Evolutionary conservation across 2,797 vertebrate genomes (phyloP), one percentile per base, ranked within the genome.

Genomic region (Cuculus canorus): DNA sequence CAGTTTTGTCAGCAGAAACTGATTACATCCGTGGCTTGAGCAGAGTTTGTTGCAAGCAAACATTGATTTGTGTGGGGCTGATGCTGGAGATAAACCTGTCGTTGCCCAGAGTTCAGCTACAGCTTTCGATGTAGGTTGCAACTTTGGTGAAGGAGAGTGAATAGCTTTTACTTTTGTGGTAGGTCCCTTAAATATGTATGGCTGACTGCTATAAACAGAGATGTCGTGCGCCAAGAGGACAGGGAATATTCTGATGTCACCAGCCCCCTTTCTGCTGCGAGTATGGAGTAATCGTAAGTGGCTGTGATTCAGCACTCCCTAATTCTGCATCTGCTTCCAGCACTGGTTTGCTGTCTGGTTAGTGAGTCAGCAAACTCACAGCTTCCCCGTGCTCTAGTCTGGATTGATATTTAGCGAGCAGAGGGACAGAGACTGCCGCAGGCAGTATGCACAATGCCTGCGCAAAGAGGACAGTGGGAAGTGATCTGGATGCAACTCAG

Each of bases 341-440:
- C 1, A 2, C 76, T 81, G 57, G 53, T 95, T 96, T 90, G 23
- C 85, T 76, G 23, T 24, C 77, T 88, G 77, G 76, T 88, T 78
- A 76, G 77, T 92, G 94, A 95, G 32, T 82, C 93, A 91, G 95
- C 82, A 94, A 13, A 54, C 72, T 68, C 27, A 1, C 77, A 54
- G 59, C 92, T 88, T 82, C 60, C 45, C 56, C 5, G 0, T 71
- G 71, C 43, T 64, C 65, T 86, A 0, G 0, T 57, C 85, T 82
- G 82, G 66, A 16, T 72, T 52, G 50, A 33, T 61, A 52, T 80
- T 93, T 90, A 14, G 54, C 39, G 73, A 93, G 65, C 61, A 60
- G 5, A 21, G 82, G 71, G 47, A 39, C 68, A 7, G 70, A 28
- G 35, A 12, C 28, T 12, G 85, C 60, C 47, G 52, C 50, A 30